These are phyloP conservation scores for Echeneis naucrates DNA, from an alignment of 2,797 vertebrate genomes.

Conservation along the genomic window DNA sequence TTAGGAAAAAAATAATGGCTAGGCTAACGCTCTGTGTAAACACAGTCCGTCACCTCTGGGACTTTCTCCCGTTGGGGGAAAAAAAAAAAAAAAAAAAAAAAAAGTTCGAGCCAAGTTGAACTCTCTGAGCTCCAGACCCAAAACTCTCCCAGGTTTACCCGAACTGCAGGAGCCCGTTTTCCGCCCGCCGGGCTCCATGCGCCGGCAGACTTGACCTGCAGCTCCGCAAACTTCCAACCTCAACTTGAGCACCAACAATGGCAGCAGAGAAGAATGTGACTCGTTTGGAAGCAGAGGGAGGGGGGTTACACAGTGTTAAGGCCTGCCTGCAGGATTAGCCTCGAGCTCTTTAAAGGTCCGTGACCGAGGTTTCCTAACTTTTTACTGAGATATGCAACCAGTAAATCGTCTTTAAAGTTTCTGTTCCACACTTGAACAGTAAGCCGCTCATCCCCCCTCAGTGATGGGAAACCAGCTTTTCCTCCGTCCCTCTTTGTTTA, in stretches of 20 bases:
- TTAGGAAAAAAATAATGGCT: no score
- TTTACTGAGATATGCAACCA: neutral
- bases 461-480: neutral
- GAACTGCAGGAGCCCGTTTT: neutral
- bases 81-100: no score
- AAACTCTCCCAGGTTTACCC: neutral
- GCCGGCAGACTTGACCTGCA: fast-evolving
- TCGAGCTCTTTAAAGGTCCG: neutral
- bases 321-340: no score
- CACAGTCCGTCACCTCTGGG: neutral
- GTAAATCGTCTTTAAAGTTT: neutral
- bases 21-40: no score
- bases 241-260: no score
- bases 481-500: neutral
- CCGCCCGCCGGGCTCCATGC: no score
- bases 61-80: neutral
- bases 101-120: no score
- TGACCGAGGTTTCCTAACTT: neutral
- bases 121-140: neutral
- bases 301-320: neutral
- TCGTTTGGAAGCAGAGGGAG: no score
- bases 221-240: neutral
- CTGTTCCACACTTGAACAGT: neutral
- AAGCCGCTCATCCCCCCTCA: neutral
- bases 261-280: no score